These are phyloP conservation scores for Lates japonicus DNA, from an alignment of 2,797 vertebrate genomes.

Conservation along the genomic window DNA sequence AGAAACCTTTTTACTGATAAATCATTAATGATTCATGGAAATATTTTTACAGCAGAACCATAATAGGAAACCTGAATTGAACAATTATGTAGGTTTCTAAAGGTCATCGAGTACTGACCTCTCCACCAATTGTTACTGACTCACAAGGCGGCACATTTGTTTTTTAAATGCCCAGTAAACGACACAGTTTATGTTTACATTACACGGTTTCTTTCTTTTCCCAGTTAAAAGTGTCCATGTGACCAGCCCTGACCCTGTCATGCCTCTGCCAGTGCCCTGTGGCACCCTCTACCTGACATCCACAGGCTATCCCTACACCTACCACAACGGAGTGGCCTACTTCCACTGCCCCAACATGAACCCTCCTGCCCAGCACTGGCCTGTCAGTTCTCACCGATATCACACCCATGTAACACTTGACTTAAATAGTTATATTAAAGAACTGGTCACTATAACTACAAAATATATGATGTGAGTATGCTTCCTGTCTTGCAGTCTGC, in stretches of 20 bases:
- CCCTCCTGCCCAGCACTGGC: slow-evolving; percentile 83
- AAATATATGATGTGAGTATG: background rate
- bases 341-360: slow-evolving; percentile 85
- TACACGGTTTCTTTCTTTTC: background rate
- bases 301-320: slow-evolving; percentile 89
- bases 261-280: slow-evolving; percentile 78
- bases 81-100: too few species aligned
- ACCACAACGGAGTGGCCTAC: slow-evolving; percentile 91
- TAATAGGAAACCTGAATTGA: background rate
- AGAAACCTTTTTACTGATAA: background rate
- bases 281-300: slow-evolving; percentile 87
- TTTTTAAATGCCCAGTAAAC: background rate
- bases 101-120: background rate
- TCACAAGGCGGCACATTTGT: background rate
- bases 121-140: background rate
- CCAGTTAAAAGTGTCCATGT: background rate
- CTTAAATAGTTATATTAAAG: background rate
- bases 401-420: background rate
- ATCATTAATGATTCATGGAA: too few species aligned
- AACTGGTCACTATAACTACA: background rate
- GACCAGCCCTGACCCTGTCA: slow-evolving; percentile 59
- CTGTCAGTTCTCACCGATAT: slow-evolving; percentile 79
- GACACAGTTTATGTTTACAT: background rate
- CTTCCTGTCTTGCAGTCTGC: slow-evolving; percentile 59
- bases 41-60: background rate